phyloP scores from a whole-genome alignment of 2,888 invertebrate genomes.

The Plagiodera versicolora region DNA sequence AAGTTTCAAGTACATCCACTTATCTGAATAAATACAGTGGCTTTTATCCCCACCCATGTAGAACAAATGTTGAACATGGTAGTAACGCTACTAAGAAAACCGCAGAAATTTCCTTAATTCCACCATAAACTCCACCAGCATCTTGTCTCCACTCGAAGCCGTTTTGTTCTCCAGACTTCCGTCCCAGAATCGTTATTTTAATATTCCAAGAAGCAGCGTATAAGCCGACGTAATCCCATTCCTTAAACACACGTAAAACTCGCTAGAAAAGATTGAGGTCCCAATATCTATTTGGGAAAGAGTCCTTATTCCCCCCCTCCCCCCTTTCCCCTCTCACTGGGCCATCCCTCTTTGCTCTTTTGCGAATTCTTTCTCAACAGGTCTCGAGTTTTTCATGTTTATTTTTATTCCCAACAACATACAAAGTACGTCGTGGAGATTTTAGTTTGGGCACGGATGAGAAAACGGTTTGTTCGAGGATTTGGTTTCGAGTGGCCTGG shows the following conservation, averaged over 20 bases:
- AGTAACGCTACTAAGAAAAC: no score
- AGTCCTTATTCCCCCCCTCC: background rate
- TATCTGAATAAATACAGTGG: no score
- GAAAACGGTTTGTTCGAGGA: background rate
- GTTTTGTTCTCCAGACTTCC: background rate
- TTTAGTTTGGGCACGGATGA: background rate
- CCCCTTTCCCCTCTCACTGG: no score
- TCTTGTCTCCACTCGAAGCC: background rate
- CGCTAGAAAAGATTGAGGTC: background rate
- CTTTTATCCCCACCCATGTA: no score
- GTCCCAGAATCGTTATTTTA: background rate
- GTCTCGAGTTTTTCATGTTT: background rate
- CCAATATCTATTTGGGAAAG: conserved; percentile 3
- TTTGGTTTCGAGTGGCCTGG: no score
- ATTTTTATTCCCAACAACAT: background rate
- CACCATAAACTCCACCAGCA: no score
- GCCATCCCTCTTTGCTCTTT: no score
- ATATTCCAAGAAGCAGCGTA: background rate
- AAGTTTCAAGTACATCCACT: no score
- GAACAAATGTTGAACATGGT: no score
- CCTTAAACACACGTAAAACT: conserved; percentile 12
- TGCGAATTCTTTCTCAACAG: background rate
- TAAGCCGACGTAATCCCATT: background rate
- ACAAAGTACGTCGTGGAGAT: background rate
- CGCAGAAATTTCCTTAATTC: no score